Evolutionary conservation across 2,888 invertebrate genomes (phyloP), one percentile per base, ranked within the genome.

Genomic region (Tromatobia lineatoria): DNA sequence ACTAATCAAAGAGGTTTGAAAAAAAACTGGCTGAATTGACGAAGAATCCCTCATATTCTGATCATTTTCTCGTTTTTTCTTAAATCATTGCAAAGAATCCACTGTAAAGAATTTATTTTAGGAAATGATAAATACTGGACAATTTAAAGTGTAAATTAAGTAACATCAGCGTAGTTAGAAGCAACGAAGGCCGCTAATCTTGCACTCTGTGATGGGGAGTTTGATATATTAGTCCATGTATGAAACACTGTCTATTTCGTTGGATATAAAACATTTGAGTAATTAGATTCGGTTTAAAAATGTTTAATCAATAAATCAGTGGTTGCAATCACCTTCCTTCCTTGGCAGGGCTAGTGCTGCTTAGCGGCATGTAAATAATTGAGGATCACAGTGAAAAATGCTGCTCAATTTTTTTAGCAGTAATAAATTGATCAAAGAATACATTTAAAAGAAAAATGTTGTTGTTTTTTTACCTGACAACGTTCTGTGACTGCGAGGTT

Each of bases 241-340:
- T 45, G 11, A 45, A 13, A 13, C 1, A 45, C 11, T 45, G 15
- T 8, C 8, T 45, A 42, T 42, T 42, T 42, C 4, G 7, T 18
- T 50, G 4, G 18, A 7, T 50, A 50, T 18, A 6, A 50, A 52
- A 52, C 7, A 52, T 52, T 8, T 8, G 59, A 18, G 50, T 47
- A 50, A 50, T 7, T 18, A 34, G 18, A 25, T 59, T 23, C 10
- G 10, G 1, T 15, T 8, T 8, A 25, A 73, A 47, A 64, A 38
- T 20, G 34, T n/a, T 38, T 7, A 10, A 18, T 64, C 18, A 42
- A 64, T 20, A 20, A 66, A 66, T 25, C 25, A 25, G 13, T 6
- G 15, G 29, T n/a, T 61, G 45, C 38, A 88, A 82, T 93, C 92
- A 93, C 93, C 93, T 93, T 92, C 93, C 93, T 89, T 93, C 93